Conservation (phyloP, 2,113 vertebrate genomes). For the Scolopax mira region DNA sequence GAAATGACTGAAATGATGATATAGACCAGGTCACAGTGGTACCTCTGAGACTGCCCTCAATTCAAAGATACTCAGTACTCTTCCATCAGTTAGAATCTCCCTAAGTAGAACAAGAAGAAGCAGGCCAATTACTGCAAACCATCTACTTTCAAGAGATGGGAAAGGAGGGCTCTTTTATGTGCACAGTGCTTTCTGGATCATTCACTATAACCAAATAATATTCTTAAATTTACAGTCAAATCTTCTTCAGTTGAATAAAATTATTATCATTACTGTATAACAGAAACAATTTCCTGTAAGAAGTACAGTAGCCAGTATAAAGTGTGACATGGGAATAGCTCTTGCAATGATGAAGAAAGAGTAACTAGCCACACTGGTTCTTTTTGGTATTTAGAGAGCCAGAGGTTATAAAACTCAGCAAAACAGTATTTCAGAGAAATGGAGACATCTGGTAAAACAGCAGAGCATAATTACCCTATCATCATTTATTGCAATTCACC, state of each 20-base stretch:
- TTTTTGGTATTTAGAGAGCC: background rate
- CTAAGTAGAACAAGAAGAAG: background rate
- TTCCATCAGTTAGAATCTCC: background rate
- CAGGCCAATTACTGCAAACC: background rate
- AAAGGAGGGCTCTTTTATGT: background rate
- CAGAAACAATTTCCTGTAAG: background rate
- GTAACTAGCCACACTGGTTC: background rate
- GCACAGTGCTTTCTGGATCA: background rate
- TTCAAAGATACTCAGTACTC: background rate
- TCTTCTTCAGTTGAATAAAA: background rate
- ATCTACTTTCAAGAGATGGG: background rate
- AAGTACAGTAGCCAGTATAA: background rate
- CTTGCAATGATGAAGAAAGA: background rate
- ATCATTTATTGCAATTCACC: slow-evolving; percentile 11
- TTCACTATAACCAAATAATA: background rate
- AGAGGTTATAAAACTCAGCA: background rate
- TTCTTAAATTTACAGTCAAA: background rate
- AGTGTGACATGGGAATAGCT: background rate
- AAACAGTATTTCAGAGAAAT: slow-evolving; percentile 20
- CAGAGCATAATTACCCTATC: background rate
- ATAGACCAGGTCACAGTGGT: background rate
- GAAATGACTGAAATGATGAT: background rate
- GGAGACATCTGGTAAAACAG: background rate
- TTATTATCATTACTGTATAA: background rate
- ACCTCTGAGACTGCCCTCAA: background rate